Percentiles rank a stretch among this genome's conserved stretches.
Conservation (phyloP, 92 coral and sea anemone genomes). For the Montipora capitata region DNA sequence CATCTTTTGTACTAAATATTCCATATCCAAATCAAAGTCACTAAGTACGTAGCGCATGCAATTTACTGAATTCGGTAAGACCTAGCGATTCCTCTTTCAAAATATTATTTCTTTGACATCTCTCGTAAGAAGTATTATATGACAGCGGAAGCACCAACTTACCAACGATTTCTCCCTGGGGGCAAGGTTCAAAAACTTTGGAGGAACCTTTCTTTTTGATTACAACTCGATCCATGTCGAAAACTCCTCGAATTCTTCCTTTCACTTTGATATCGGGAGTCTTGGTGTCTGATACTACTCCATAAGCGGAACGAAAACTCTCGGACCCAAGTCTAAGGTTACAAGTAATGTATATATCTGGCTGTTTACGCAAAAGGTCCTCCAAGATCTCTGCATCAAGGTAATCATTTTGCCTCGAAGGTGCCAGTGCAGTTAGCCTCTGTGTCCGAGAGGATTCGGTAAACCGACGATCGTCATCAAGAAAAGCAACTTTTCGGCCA, state of each 20-base stretch:
- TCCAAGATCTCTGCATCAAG: conserved; percentile 63
- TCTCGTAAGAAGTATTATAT: too few species aligned
- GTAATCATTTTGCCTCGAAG: conserved; percentile 11
- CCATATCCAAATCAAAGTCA: too few species aligned
- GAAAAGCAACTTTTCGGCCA: conserved; percentile 70
- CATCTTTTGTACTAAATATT: too few species aligned
- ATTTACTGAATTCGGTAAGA: too few species aligned
- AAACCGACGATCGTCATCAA: conserved; percentile 52
- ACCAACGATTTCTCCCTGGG: conserved; percentile 25
- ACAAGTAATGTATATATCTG: conserved; percentile 62
- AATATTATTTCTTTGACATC: too few species aligned
- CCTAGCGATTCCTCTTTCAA: too few species aligned
- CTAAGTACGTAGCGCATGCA: too few species aligned
- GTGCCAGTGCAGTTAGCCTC: not conserved
- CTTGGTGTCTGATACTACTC: conserved; percentile 76
- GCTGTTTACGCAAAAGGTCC: conserved; percentile 36
- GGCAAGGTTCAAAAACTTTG: not conserved
- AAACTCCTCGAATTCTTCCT: conserved; percentile 76
- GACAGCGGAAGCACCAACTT: not conserved
- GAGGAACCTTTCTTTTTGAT: conserved; percentile 33
- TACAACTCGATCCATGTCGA: conserved; percentile 91
- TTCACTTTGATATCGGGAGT: conserved; percentile 87
- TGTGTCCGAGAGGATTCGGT: conserved; percentile 24
- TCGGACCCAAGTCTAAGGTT: conserved; percentile 70
- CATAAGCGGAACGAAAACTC: conserved; percentile 58